Conservation (phyloP, 2,113 vertebrate species). For the Laticauda laticaudata region DNA sequence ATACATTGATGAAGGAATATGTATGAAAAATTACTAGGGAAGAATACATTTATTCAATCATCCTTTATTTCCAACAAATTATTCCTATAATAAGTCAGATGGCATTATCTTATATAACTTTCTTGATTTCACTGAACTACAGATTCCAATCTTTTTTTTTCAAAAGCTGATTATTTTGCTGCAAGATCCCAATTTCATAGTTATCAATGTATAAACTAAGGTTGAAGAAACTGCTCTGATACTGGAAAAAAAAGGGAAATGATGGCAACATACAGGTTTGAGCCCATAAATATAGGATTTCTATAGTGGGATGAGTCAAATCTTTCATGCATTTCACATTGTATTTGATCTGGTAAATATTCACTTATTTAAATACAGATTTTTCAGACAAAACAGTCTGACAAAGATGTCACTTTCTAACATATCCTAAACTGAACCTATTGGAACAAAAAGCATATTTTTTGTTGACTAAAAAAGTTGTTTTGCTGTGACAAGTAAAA, state of each 20-base stretch:
- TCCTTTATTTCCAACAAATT: not conserved
- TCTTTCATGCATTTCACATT: conserved; percentile 13
- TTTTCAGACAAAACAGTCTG: not conserved
- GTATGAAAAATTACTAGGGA: not conserved
- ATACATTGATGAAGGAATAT: not conserved
- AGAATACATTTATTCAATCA: not conserved
- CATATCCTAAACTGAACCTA: not conserved
- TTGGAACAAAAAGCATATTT: not conserved
- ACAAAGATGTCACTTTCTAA: conserved; percentile 10
- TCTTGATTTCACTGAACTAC: not conserved
- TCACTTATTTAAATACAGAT: not conserved
- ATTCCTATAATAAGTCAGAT: not conserved
- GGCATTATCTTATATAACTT: not conserved
- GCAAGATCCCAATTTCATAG: not conserved
- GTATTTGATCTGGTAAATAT: not conserved
- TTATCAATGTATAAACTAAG: conserved; percentile 9
- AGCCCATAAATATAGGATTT: not conserved
- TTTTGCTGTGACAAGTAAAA: not conserved
- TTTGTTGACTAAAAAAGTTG: not conserved
- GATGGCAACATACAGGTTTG: not conserved
- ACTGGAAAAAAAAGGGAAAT: conserved; percentile 10
- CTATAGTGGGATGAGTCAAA: conserved; percentile 24
- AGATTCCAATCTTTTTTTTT: not conserved
- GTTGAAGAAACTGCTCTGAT: conserved; percentile 3
- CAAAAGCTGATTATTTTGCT: not conserved